Evolutionary conservation across 2,797 vertebrate species (phyloP).

Genomic region (Poecile montanus): DNA sequence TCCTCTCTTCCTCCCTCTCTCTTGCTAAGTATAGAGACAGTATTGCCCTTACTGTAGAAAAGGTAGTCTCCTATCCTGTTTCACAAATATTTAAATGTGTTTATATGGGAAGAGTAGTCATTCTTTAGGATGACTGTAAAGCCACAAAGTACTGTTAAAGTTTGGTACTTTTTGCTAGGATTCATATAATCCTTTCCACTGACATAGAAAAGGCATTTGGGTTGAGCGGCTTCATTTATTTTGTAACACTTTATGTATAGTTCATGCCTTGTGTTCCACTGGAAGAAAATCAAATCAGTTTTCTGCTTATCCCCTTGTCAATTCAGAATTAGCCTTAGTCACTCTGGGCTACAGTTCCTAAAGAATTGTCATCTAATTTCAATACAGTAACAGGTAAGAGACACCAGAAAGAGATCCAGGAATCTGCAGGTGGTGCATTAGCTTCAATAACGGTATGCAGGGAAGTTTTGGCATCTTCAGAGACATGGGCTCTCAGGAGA

Average conservation of each 20-base stretch:
- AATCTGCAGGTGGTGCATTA: neutral
- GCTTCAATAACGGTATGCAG: neutral
- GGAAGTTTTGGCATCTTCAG: neutral
- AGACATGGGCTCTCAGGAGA: neutral
- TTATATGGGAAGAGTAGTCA: neutral
- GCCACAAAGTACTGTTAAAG: neutral
- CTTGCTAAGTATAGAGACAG: neutral
- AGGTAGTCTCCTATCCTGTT: neutral
- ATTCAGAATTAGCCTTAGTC: neutral
- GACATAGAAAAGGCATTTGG: neutral
- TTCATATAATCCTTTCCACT: neutral
- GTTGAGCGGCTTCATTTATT: neutral
- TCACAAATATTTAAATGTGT: neutral
- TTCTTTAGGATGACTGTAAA: neutral
- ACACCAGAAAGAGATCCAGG: neutral
- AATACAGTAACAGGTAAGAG: neutral
- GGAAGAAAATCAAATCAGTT: neutral
- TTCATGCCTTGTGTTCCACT: neutral
- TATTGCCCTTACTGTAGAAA: rapidly evolving
- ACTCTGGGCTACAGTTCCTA: neutral
- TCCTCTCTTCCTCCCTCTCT: neutral
- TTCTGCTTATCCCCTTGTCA: neutral
- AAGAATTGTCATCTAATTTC: neutral
- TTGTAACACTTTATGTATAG: neutral
- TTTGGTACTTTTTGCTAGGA: neutral